Evolutionary conservation across 2,797 vertebrate species (phyloP).

Genomic region (Scomberomorus guttatus): DNA sequence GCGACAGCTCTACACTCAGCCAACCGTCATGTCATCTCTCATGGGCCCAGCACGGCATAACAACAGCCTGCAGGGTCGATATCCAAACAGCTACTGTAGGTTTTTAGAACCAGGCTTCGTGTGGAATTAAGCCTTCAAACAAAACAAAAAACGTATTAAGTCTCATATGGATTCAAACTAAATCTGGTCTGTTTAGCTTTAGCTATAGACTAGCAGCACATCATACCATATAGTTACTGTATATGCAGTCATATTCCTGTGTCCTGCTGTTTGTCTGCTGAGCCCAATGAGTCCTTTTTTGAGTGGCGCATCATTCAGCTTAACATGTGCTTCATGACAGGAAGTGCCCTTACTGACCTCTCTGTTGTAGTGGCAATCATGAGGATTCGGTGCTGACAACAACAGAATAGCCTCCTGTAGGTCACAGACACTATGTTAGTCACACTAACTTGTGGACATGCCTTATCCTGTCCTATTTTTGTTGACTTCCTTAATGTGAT

Average conservation of each 20-base stretch:
- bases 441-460: constrained; percentile 41
- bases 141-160: constrained; percentile 21
- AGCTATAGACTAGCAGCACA: neutral
- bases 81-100: constrained; percentile 25
- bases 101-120: constrained; percentile 11
- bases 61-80: constrained; percentile 46
- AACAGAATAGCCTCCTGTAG: constrained; percentile 19
- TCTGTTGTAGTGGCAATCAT: constrained; percentile 16
- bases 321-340: constrained; percentile 39
- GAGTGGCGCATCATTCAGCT: constrained; percentile 10
- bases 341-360: constrained; percentile 43
- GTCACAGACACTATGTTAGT: constrained; percentile 49
- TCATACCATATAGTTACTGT: neutral
- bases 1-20: constrained; percentile 64
- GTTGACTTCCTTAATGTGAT: constrained; percentile 36
- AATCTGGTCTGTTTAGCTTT: constrained; percentile 15
- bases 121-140: neutral
- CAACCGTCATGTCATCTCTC: constrained; percentile 68
- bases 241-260: constrained; percentile 11
- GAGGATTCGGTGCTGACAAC: constrained; percentile 6
- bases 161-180: neutral
- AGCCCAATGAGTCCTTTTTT: constrained; percentile 37
- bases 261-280: constrained; percentile 24
- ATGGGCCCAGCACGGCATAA: constrained; percentile 27
- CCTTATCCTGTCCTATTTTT: constrained; percentile 44